Evolutionary conservation across 1,140 invertebrate genomes (phyloP), one percentile per base, ranked within the genome.

Genomic region (Eurosta solidaginis): DNA sequence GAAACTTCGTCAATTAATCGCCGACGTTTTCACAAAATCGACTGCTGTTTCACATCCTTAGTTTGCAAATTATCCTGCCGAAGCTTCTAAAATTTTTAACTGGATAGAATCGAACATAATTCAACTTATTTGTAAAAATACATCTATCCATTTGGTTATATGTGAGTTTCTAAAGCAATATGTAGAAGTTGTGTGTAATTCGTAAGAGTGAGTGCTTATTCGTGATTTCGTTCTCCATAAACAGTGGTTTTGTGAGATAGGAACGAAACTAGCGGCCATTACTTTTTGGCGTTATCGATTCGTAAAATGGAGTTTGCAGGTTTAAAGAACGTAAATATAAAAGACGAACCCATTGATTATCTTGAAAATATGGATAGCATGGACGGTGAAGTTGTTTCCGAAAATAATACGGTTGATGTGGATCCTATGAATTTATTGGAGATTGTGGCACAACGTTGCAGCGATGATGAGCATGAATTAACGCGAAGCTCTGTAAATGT

Each of bases 241-340:
- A 3, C 14, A 14, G 4, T n/a, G 4, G 45, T 47, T 47, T 47
- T n/a, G 45, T 3, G 3, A n/a, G 10, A 22, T 52, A 4, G 49
- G 22, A 68, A 9, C 59, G 7, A 9, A 68, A 20, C 40, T 68
- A 33, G 59, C 59, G 59, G 59, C 33, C 29, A 63, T 63, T 25
- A 52, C n/a, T 36, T n/a, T 9, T 68, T 68, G 36, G 36, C 33
- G 20, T 47, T 3, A 47, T 47, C 4, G 3, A 40, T 68, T 68
- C 36, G 29, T 68, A 68, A 68, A 68, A 68, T 68, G 59, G 59
- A 68, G 59, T 68, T 68, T 68, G 33, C 40, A 17, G 36, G 59
- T 68, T 68, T 22, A 68, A 68, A 33, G 33, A 68, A 68, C 27
- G 33, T 68, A 40, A 36, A 36, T 36, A 68, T 68, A 68, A 68